Evolutionary conservation across 2,797 vertebrate species (phyloP).

Genomic region (Pseudocheirus occidentalis): DNA sequence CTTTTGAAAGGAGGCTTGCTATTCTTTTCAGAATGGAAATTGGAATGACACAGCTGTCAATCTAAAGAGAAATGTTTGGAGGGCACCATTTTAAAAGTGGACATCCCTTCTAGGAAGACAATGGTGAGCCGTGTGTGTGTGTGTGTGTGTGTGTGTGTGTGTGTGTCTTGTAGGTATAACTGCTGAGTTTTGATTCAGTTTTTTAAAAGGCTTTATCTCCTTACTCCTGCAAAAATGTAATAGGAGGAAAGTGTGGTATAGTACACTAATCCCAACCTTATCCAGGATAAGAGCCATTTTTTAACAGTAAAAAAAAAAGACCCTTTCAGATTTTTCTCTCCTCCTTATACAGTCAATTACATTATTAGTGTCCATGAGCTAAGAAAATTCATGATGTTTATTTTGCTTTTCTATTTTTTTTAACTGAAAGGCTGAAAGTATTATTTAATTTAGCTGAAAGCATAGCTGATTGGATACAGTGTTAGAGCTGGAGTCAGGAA

Average conservation of each 20-base stretch:
- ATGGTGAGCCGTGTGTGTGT: not conserved
- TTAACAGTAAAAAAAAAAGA: not conserved
- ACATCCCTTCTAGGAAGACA: not conserved
- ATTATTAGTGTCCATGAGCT: not conserved
- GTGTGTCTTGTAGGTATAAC: not conserved
- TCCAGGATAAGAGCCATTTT: not conserved
- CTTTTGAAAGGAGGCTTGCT: constrained; percentile 47
- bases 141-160: no score
- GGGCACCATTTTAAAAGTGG: not conserved
- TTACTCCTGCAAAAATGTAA: not conserved
- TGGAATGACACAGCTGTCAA: constrained; percentile 33
- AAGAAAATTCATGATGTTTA: not conserved
- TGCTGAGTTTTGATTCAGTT: not conserved
- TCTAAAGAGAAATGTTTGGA: not conserved
- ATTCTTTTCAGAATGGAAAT: constrained; percentile 34
- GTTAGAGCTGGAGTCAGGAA: not conserved
- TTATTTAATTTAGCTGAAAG: no score
- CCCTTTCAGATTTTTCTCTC: not conserved
- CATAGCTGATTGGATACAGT: not conserved
- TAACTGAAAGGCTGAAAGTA: not conserved
- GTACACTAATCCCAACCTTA: not conserved
- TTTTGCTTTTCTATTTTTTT: not conserved
- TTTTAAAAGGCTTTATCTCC: not conserved
- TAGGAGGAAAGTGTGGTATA: not conserved
- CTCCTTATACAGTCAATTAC: not conserved